phyloP scores from a whole-genome alignment of 2,888 invertebrate species.

The Abscondita cerata region DNA sequence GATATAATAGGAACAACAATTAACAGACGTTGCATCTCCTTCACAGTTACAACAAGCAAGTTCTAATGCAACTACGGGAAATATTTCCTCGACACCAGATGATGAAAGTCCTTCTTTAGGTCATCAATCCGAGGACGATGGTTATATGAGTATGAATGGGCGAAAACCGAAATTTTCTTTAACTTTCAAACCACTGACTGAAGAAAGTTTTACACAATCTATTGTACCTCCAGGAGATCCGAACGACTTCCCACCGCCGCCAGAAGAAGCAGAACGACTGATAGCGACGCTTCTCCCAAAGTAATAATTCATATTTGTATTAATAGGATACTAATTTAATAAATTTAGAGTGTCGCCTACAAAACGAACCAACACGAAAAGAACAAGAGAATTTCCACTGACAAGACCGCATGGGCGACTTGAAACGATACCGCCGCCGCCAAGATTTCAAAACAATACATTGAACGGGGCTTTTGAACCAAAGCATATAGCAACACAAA shows the following conservation, averaged over 20 bases:
- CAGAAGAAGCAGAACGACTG: slow-evolving; percentile 78
- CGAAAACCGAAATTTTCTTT: slow-evolving; percentile 78
- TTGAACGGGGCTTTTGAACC: slow-evolving; percentile 53
- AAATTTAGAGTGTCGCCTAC: slow-evolving; percentile 71
- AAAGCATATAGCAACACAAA: slow-evolving; percentile 74
- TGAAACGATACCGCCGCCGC: slow-evolving; percentile 56
- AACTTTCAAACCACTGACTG: slow-evolving; percentile 70
- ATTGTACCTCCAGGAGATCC: slow-evolving; percentile 57
- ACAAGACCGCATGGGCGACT: slow-evolving; percentile 49
- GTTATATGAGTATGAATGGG: slow-evolving; percentile 92
- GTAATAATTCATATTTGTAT: slow-evolving; percentile 54
- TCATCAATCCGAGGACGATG: slow-evolving; percentile 89
- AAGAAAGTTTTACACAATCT: slow-evolving; percentile 53
- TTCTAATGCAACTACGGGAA: slow-evolving; percentile 60
- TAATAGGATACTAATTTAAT: not conserved
- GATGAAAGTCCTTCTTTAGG: slow-evolving; percentile 80
- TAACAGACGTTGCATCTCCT: slow-evolving; percentile 52
- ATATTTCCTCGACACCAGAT: slow-evolving; percentile 61
- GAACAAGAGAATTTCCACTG: slow-evolving; percentile 52
- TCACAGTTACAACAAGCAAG: slow-evolving; percentile 57
- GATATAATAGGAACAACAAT: slow-evolving; percentile 58
- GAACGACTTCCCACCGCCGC: slow-evolving; percentile 73
- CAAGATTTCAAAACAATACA: slow-evolving; percentile 55
- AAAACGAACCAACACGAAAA: slow-evolving; percentile 62
- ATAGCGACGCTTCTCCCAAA: slow-evolving; percentile 78